Percentiles rank a stretch among this genome's conserved stretches.
Conservation (phyloP, 2,113 vertebrate genomes). For the Bubo bubo region DNA sequence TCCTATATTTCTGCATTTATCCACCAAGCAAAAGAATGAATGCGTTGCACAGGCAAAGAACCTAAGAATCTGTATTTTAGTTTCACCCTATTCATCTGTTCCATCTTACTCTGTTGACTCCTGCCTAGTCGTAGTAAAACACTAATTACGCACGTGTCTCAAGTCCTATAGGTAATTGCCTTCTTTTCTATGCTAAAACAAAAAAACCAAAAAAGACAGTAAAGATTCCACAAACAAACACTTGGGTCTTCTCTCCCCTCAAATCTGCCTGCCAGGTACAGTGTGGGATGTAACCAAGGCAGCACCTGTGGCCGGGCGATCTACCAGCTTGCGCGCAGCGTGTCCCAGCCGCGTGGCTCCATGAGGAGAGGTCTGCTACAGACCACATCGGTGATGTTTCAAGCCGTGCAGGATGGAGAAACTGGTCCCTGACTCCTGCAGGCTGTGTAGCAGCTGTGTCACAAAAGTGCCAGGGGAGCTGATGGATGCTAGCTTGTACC, state of each 20-base stretch:
- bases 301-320: rapidly evolving
- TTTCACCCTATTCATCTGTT: neutral
- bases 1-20: neutral
- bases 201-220: neutral
- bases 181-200: neutral
- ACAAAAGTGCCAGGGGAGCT: neutral
- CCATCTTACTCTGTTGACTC: neutral
- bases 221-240: neutral
- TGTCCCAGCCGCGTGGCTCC: neutral
- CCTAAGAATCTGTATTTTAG: neutral
- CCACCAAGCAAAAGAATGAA: neutral
- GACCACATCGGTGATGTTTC: neutral
- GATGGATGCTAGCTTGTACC: neutral
- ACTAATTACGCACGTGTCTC: neutral
- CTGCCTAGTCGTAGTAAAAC: neutral
- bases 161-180: neutral
- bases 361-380: neutral
- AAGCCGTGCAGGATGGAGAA: neutral
- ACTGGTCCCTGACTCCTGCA: neutral
- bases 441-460: neutral
- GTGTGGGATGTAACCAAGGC: neutral
- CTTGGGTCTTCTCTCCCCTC: neutral
- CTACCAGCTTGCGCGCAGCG: rapidly evolving
- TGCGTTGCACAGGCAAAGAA: neutral
- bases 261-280: neutral